A percentile compares a stretch with the other conserved stretches of the same genome.
phyloP scores from a whole-genome alignment of 2,888 invertebrate species.

The Bibio marci region DNA sequence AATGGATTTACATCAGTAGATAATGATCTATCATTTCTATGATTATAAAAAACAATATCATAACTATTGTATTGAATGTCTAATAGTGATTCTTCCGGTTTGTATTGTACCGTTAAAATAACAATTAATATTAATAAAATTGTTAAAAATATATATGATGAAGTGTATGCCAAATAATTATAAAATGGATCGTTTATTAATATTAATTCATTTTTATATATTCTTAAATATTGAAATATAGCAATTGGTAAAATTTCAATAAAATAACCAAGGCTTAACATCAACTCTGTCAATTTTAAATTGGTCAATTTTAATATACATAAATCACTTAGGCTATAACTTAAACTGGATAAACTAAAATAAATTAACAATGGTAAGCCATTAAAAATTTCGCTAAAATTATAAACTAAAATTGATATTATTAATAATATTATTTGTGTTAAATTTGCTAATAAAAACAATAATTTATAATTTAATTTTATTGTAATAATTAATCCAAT shows the following conservation, averaged over 20 bases:
- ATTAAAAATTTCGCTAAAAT: background rate
- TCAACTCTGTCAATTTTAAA: constrained; percentile 1
- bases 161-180: too few relatives aligned
- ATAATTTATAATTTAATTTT: background rate
- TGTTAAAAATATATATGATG: too few relatives aligned
- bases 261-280: background rate
- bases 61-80: too few relatives aligned
- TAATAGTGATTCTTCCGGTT: too few relatives aligned
- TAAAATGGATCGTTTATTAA: too few relatives aligned
- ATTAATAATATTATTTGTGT: background rate
- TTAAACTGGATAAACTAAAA: background rate
- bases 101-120: too few relatives aligned
- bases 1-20: too few relatives aligned
- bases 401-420: background rate
- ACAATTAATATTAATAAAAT: too few relatives aligned
- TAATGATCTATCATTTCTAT: too few relatives aligned
- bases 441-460: background rate
- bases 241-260: background rate
- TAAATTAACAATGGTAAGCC: background rate
- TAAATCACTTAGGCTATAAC: constrained; percentile 1
- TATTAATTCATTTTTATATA: too few relatives aligned
- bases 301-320: background rate
- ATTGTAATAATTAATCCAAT: background rate
- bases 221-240: background rate
- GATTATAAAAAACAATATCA: too few relatives aligned